Evolutionary conservation across 2,888 invertebrate genomes (phyloP), one percentile per base, ranked within the genome.

Genomic region (Caenorhabditis sp.): DNA sequence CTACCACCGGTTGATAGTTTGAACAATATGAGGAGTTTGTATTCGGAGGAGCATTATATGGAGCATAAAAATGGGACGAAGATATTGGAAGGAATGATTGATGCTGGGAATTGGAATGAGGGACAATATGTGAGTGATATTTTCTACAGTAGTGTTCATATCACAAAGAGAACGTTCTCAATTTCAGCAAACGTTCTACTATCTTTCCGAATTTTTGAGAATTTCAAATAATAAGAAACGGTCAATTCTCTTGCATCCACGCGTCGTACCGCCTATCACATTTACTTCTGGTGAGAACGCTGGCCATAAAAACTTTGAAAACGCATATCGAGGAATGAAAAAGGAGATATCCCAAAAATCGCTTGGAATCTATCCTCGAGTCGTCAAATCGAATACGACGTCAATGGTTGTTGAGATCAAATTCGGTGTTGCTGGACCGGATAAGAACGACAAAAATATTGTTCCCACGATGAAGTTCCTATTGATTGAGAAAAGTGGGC

Each of bases 81-180:
- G 8, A 21, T n/a, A 14, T 53, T 75, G 31, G 25, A 75, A 27
- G 57, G 36, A 17, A 75, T 70, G 70, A 70, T 75, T 25, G 70
- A 75, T 52, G 49, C 62, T 4, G 67, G 67, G 5, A 75, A 75
- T 27, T 75, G 75, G 75, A 75, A 75, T 25, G 75, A 75, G 21
- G 70, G 70, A 31, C 62, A 75, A 10, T 75, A 59, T 54, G 63
- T 63, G n/a, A 63, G 56, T 53, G 23, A n/a, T n/a, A n/a, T n/a
- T n/a, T n/a, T n/a, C n/a, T n/a, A n/a, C n/a, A n/a, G n/a, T n/a
- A n/a, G n/a, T n/a, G n/a, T n/a, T n/a, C n/a, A n/a, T n/a, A n/a
- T n/a, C n/a, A 23, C 8, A 23, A 53, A 20, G 7, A 53, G 21
- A 53, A 21, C 2, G n/a, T n/a, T n/a, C n/a, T n/a, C n/a, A 5